phyloP scores from a whole-genome alignment of 2,797 vertebrate species.

The Poecilia picta region DNA sequence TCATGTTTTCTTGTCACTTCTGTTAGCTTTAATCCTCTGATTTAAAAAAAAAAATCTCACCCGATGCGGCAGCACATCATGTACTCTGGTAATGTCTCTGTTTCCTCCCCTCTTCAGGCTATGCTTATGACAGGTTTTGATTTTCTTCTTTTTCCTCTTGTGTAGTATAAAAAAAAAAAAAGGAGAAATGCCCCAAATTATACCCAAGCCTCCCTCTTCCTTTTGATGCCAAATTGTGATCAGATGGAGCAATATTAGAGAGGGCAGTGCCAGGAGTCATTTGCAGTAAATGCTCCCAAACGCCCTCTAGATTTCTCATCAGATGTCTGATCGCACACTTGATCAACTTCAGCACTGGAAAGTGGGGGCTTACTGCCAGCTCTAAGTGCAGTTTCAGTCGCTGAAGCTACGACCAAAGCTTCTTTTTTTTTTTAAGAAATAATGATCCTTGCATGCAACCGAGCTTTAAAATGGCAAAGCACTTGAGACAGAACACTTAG shows the following conservation, averaged over 20 bases:
- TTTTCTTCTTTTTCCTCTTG: slow-evolving; percentile 28
- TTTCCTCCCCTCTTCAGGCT: slow-evolving; percentile 64
- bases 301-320: slow-evolving; percentile 69
- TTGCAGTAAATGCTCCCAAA: slow-evolving; percentile 76
- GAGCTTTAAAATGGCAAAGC: slow-evolving; percentile 72
- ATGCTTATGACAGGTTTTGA: slow-evolving; percentile 73
- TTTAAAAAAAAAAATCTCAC: slow-evolving; percentile 52
- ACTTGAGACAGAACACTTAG: slow-evolving; percentile 70
- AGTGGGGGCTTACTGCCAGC: slow-evolving; percentile 54
- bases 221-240: slow-evolving; percentile 77
- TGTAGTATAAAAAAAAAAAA: slow-evolving; percentile 6
- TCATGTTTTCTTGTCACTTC: slow-evolving; percentile 26
- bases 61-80: slow-evolving; percentile 59
- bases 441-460: slow-evolving; percentile 75
- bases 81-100: slow-evolving; percentile 63
- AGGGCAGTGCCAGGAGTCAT: slow-evolving; percentile 75
- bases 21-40: slow-evolving; percentile 53
- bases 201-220: slow-evolving; percentile 4
- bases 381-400: slow-evolving; percentile 72
- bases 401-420: slow-evolving; percentile 58
- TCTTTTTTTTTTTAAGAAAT: slow-evolving; percentile 54
- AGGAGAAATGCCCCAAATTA: slow-evolving; percentile 56
- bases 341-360: slow-evolving; percentile 72
- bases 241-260: slow-evolving; percentile 75
- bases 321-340: slow-evolving; percentile 73